Conservation (phyloP, 2,113 vertebrate genomes). For the Myxocyprinus asiaticus region DNA sequence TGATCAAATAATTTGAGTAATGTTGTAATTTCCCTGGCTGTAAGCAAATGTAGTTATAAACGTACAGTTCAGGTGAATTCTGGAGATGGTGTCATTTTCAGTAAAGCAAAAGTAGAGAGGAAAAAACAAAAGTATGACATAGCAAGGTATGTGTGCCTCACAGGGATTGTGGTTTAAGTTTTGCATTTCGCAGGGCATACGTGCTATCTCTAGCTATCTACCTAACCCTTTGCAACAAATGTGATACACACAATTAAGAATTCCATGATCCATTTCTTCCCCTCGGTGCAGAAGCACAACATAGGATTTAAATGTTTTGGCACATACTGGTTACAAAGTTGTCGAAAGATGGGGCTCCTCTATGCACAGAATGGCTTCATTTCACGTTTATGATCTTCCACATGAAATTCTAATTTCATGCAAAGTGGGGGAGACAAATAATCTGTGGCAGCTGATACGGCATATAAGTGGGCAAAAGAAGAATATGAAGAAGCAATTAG, state of each 20-base stretch:
- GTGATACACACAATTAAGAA: constrained; percentile 27
- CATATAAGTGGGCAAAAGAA: constrained; percentile 72
- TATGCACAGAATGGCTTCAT: constrained; percentile 41
- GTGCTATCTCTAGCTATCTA: constrained; percentile 2
- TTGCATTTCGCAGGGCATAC: constrained; percentile 21
- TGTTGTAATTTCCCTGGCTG: constrained; percentile 18
- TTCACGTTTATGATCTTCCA: constrained; percentile 71
- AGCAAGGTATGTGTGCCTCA: constrained; percentile 14
- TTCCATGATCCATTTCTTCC: background rate
- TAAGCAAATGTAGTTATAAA: constrained; percentile 33
- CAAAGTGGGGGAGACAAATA: constrained; percentile 75
- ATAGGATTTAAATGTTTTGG: background rate
- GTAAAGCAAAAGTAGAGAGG: constrained; percentile 30
- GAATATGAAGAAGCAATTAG: constrained; percentile 82
- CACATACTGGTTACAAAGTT: constrained; percentile 39
- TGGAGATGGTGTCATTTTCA: constrained; percentile 18
- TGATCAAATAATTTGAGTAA: constrained; percentile 16
- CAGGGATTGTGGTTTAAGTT: constrained; percentile 16
- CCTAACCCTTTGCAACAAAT: constrained; percentile 23
- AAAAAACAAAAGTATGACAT: background rate
- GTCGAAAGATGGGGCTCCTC: constrained; percentile 11
- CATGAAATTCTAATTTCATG: constrained; percentile 83
- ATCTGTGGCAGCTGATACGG: constrained; percentile 75
- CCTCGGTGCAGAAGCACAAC: background rate
- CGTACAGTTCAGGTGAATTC: constrained; percentile 5